Conservation (phyloP, 2,797 vertebrate genomes). For the Mus spretus region DNA sequence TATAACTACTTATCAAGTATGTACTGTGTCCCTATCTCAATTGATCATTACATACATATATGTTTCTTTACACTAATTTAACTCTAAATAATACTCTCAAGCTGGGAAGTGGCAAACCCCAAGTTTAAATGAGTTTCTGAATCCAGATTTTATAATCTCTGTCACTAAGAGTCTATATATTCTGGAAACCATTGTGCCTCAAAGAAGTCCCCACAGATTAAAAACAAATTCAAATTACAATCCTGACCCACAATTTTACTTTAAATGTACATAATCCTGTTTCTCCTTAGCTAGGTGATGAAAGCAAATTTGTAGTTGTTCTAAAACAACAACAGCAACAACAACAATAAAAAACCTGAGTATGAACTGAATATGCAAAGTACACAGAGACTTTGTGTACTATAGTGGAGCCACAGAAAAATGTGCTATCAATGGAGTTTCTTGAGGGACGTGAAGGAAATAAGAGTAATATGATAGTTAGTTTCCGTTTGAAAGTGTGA, state of each 20-base stretch:
- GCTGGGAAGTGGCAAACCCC: neutral
- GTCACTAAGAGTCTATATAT: neutral
- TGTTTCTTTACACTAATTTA: neutral
- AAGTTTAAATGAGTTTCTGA: constrained; percentile 21
- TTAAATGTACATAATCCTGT: neutral
- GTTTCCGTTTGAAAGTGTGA: constrained; percentile 72
- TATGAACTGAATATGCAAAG: constrained; percentile 62
- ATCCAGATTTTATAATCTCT: neutral
- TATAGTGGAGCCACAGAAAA: constrained; percentile 61
- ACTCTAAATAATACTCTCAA: neutral
- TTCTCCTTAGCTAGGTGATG: constrained; percentile 71
- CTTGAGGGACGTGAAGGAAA: constrained; percentile 60
- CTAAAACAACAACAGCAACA: neutral
- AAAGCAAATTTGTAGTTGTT: constrained; percentile 80
- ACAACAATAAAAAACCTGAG: neutral
- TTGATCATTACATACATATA: neutral
- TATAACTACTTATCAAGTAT: constrained; percentile 16
- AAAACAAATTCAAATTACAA: constrained; percentile 5
- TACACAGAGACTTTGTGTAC: constrained; percentile 17
- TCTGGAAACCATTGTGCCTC: neutral
- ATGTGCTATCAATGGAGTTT: constrained; percentile 61
- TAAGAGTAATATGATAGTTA: constrained; percentile 35
- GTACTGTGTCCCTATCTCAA: neutral
- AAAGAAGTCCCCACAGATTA: neutral
- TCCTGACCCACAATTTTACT: neutral